Evolutionary conservation across 2,888 invertebrate species (phyloP), one percentile per base, ranked within the genome.

Genomic region (Steromphala cineraria): DNA sequence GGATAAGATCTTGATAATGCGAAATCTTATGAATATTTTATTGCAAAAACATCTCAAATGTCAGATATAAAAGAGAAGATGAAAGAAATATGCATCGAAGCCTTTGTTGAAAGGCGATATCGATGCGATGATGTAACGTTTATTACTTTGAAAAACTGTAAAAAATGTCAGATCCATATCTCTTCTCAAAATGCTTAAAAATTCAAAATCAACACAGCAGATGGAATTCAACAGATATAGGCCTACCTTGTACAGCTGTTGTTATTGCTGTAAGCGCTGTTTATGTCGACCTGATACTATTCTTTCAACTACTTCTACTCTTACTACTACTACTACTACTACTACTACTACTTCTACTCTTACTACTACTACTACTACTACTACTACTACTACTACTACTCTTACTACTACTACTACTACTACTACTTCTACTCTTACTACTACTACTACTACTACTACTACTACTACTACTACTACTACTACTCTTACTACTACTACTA

Each of bases 401-500:
- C 46, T 52, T 76, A 76, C 76, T 76, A 76, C 46, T 76, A 52
- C 53, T 46, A 77, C 77, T 77, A 53, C 55, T 77, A 77, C 77
- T 77, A 77, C 77, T 28, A 78, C 78, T 78, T 62, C 78, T 78
- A 78, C 78, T 62, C 56, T 62, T 78, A 67, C 78, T 78, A 78
- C 55, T 77, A 53, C 67, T 62, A 78, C 56, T 78, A 62, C 78
- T 56, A 78, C 78, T 56, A 56, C 67, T 31, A 78, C 78, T 67
- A 62, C 56, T 56, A 46, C 78, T 62, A 31, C 78, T 78, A 31
- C 56, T 67, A 67, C 78, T 76, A 21, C 53, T 76, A 53, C 24
- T 53, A 53, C 53, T 76, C 52, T 21, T 76, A 76, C 40, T 76
- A 19, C 67, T 24, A 28, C 40, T 53, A 67, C 71, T 1, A n/a